Percentiles rank a stretch among this genome's conserved stretches.
Evolutionary conservation across 1,140 invertebrate species (phyloP).

Genomic region (Drosophila miranda): DNA sequence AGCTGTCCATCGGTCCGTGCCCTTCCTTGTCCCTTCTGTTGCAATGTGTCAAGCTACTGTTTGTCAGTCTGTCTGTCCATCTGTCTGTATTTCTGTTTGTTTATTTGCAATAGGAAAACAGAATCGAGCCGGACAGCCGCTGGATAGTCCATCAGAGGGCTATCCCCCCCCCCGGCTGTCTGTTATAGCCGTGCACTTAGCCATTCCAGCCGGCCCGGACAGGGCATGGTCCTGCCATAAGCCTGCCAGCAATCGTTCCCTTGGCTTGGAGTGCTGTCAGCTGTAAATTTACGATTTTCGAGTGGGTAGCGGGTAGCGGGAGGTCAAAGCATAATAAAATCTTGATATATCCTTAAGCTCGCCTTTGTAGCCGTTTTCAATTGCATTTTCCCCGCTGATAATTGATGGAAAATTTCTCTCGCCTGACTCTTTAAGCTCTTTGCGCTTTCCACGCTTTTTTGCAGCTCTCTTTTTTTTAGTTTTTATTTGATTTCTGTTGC

Average conservation of each 20-base stretch:
- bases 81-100: slow-evolving; percentile 39
- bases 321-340: slow-evolving; percentile 31
- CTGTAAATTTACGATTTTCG: slow-evolving; percentile 55
- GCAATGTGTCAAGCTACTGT: slow-evolving; percentile 42
- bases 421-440: slow-evolving; percentile 20
- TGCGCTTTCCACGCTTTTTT: background rate
- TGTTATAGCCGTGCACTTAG: slow-evolving; percentile 74
- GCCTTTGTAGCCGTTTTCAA: slow-evolving; percentile 26
- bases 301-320: background rate
- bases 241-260: slow-evolving; percentile 25
- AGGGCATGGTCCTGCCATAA: slow-evolving; percentile 31
- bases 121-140: background rate
- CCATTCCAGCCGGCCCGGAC: slow-evolving; percentile 8
- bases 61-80: slow-evolving; percentile 20
- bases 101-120: slow-evolving; percentile 34
- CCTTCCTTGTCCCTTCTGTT: background rate
- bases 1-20: slow-evolving; percentile 43
- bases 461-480: background rate
- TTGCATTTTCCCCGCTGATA: slow-evolving; percentile 33
- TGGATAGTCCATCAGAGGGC: slow-evolving; percentile 1
- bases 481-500: slow-evolving; percentile 26
- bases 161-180: slow-evolving; percentile 24
- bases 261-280: slow-evolving; percentile 37
- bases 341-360: slow-evolving; percentile 38
- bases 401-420: slow-evolving; percentile 27